Evolutionary conservation across 1,140 invertebrate species (phyloP).

Genomic region (Achatina immaculata): DNA sequence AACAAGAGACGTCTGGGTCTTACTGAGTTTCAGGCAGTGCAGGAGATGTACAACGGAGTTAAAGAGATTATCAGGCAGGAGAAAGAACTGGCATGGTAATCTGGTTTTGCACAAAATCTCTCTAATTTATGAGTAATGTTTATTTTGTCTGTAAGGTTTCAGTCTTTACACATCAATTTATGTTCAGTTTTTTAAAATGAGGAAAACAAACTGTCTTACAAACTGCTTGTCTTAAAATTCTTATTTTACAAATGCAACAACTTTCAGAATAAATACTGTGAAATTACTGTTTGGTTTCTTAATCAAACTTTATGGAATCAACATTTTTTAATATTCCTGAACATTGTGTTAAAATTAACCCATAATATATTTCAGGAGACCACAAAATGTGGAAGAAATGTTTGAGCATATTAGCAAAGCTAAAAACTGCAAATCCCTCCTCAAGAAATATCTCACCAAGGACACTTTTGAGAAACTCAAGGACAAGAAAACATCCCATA

Average conservation of each 20-base stretch:
- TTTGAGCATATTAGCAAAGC: slow-evolving; percentile 44
- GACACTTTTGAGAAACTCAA: slow-evolving; percentile 57
- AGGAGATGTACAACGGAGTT: slow-evolving; percentile 59
- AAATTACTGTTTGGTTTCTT: too few species aligned
- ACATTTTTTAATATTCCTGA: too few species aligned
- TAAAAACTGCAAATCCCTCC: slow-evolving; percentile 55
- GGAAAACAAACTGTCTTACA: too few species aligned
- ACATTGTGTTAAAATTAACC: too few species aligned
- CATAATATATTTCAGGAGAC: too few species aligned
- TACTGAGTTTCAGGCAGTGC: slow-evolving; percentile 57
- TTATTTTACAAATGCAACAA: too few species aligned
- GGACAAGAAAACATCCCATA: slow-evolving; percentile 53
- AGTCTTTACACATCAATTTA: too few species aligned
- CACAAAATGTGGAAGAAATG: slow-evolving; percentile 46
- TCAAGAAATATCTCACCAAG: slow-evolving; percentile 61
- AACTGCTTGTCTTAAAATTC: too few species aligned
- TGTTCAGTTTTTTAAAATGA: too few species aligned
- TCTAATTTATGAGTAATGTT: not conserved
- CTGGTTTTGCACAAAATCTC: not conserved
- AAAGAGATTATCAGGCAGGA: slow-evolving; percentile 58
- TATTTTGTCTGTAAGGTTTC: not conserved
- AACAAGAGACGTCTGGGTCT: slow-evolving; percentile 64
- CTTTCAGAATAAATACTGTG: too few species aligned
- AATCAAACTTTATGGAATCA: too few species aligned
- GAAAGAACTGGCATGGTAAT: slow-evolving; percentile 43